Evolutionary conservation across 1,140 invertebrate species (phyloP), one percentile per base, ranked within the genome.

Genomic region (Drosophila lini): DNA sequence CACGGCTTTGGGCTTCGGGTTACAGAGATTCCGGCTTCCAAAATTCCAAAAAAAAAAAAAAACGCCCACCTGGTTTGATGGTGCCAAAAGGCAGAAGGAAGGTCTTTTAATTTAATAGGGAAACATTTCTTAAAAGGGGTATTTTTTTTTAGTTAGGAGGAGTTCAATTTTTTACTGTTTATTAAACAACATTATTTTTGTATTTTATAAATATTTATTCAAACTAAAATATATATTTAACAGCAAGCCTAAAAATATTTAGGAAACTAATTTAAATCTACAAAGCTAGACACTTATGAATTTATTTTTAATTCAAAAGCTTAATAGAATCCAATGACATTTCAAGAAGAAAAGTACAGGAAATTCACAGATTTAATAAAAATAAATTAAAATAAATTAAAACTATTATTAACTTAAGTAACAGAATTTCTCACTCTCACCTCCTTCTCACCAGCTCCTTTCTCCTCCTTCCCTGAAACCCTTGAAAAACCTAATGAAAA

Each of bases 401-500:
- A 19, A 19, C 10, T 13, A 45, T 45, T 22, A 13, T 44, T 5
- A 7, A 3, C 2, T 52, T 52, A 0, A 22, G 44, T 15, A 9
- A 3, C 22, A 25, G 0, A 47, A 25, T n/a, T 25, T 1, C 13
- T 25, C 7, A 25, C 1, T 19, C 7, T 15, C 13, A 22, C 1
- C 10, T 19, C 11, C 16, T 5, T 13, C 0, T 11, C 7, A 19
- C 5, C 19, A 19, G 48, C 48, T 50, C 5, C 48, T 45, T 11
- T 48, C 47, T 1, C 5, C 28, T 4, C n/a, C 44, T n/a, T 1
- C 16, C 25, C 25, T 1, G 10, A 13, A 19, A 52, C 13, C 34
- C 34, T 38, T 38, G 19, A 38, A 38, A 34, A 28, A 22, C 42
- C 58, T 75, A 78, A 81, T 83, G 81, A 84, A 62, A 80, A 69